Evolutionary conservation across 2,888 invertebrate species (phyloP), one percentile per base, ranked within the genome.

Genomic region (Amphipyra tragopoginis): DNA sequence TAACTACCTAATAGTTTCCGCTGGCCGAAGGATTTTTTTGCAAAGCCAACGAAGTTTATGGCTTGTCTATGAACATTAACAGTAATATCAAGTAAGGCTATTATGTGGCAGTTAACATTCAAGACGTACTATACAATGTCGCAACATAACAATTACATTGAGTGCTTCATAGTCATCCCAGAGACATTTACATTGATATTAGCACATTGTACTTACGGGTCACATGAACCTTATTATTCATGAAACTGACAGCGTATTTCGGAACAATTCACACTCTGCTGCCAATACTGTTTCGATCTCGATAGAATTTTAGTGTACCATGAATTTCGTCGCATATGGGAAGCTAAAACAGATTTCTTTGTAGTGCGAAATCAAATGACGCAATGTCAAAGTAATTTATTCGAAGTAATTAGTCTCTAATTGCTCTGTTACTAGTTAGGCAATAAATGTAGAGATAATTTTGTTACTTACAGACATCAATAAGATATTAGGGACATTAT

Each of bases 161-260:
- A 75, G 75, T 71, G 65, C 42, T 63, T 11, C 45, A 50, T 29
- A 45, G 15, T 39, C 40, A 51, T 57, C 29, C 9, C n/a, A n/a
- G n/a, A 54, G 50, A 70, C 65, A 75, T 70, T 63, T 52, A 69
- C 71, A 70, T 75, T 69, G 51, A 69, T 61, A 69, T 62, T 50
- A 75, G 45, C 42, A 48, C 50, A 56, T 63, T 56, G 56, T 49
- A 63, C 55, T 74, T 70, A 74, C 45, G 74, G 70, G 36, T 56
- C 29, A 44, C 42, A 56, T 74, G 14, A 56, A 49, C 45, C 53
- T 70, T 45, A 70, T 55, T 64, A 57, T 63, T 70, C 64, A 75
- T 71, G 39, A 10, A 57, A 64, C 55, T 75, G 56, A 55, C 62
- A 51, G 61, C 51, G 43, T 48, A 61, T 74, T 61, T 54, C 40